Evolutionary conservation across 2,797 vertebrate genomes (phyloP).

Genomic region (Pseudocheirus occidentalis): DNA sequence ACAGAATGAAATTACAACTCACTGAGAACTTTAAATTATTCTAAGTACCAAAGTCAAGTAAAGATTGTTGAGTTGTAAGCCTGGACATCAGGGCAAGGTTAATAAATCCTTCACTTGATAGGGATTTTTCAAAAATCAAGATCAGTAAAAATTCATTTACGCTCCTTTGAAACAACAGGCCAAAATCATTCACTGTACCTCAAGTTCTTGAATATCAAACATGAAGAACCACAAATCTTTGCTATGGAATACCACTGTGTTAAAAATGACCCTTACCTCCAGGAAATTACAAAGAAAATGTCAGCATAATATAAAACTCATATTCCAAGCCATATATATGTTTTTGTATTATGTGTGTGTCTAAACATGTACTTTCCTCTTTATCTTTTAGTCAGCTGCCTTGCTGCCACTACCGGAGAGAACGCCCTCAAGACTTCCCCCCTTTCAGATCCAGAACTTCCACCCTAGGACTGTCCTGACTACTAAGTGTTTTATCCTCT

Average conservation of each 20-base stretch:
- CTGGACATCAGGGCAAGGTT: neutral
- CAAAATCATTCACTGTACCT: neutral
- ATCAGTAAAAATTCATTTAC: slow-evolving; percentile 38
- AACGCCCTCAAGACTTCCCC: neutral
- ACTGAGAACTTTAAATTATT: slow-evolving; percentile 37
- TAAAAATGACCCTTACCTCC: slow-evolving; percentile 33
- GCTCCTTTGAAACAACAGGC: slow-evolving; percentile 43
- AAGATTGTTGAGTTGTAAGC: slow-evolving; percentile 23
- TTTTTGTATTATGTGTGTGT: neutral
- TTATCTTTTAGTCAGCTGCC: neutral
- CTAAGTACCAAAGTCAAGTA: slow-evolving; percentile 51
- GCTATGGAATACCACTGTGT: slow-evolving; percentile 25
- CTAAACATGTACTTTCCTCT: neutral
- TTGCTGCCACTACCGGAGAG: neutral
- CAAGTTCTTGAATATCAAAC: slow-evolving; percentile 68
- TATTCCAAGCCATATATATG: neutral
- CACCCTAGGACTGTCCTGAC: neutral
- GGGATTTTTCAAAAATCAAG: slow-evolving; percentile 41
- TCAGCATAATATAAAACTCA: slow-evolving; percentile 46
- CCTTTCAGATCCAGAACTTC: neutral
- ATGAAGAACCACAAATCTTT: slow-evolving; percentile 60
- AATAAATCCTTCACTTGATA: slow-evolving; percentile 31
- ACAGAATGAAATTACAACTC: slow-evolving; percentile 4
- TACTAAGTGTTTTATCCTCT: too few species aligned
- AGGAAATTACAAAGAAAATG: slow-evolving; percentile 17